phyloP scores from a whole-genome alignment of 2,797 vertebrate genomes.

The Molossus alvarezi region DNA sequence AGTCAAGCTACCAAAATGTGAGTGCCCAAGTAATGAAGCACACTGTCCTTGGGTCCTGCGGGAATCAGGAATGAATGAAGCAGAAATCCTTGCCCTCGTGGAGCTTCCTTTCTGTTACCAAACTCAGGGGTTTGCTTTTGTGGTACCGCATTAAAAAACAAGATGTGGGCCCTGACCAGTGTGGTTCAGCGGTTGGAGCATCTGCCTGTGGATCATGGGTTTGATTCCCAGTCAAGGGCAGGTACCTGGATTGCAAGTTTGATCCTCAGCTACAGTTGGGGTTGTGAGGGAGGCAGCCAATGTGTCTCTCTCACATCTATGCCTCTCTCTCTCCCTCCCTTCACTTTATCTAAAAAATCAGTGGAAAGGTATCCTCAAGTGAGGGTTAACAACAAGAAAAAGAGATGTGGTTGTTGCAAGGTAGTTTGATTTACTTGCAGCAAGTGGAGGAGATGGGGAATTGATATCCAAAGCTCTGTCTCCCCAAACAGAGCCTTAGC shows the following conservation, averaged over 20 bases:
- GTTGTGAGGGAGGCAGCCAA: no score
- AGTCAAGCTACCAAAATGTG: not conserved
- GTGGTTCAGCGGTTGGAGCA: no score
- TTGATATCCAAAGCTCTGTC: not conserved
- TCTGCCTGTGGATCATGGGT: no score
- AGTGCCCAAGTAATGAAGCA: not conserved
- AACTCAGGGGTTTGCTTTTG: not conserved
- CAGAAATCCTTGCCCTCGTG: not conserved
- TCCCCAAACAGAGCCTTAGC: not conserved
- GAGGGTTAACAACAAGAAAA: no score
- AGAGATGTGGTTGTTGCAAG: not conserved
- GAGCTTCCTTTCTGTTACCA: not conserved
- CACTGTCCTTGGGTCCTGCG: not conserved
- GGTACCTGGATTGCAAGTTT: no score
- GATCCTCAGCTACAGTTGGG: no score
- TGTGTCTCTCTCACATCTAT: no score
- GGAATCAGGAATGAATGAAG: not conserved
- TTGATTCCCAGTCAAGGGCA: no score
- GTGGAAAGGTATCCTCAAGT: no score
- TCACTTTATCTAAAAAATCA: no score
- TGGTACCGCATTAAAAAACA: not conserved
- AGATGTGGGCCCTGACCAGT: no score
- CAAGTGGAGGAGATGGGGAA: not conserved
- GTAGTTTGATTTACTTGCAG: not conserved
- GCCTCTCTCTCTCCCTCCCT: no score